These are phyloP conservation scores for Hypselothyrea guttata DNA, from an alignment of 2,888 invertebrate species.

Conservation along the genomic window DNA sequence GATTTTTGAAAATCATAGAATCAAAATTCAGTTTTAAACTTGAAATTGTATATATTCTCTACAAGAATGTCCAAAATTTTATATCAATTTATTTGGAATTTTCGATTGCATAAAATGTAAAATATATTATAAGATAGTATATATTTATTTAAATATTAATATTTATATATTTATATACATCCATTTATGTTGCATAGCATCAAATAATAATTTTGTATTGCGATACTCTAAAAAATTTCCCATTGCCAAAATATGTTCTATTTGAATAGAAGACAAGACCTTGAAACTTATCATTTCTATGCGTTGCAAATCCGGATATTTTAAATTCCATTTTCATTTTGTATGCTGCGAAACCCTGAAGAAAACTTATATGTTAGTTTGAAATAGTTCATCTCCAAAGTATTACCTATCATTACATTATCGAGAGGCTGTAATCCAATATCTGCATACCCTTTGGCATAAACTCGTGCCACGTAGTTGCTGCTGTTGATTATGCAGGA, in stretches of 20 bases:
- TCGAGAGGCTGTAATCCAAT: constrained; percentile 21
- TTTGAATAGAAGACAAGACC: constrained; percentile 30
- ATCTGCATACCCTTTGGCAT: constrained; percentile 11
- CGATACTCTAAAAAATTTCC: constrained; percentile 24
- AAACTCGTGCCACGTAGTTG: constrained; percentile 18
- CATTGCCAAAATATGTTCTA: no score
- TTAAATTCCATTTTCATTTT: constrained; percentile 5
- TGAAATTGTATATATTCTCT: no score
- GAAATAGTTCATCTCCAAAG: constrained; percentile 13
- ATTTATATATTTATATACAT: background rate
- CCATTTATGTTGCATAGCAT: no score
- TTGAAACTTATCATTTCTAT: constrained; percentile 25
- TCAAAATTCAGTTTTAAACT: no score
- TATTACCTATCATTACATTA: constrained; percentile 7
- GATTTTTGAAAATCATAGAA: no score
- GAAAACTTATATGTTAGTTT: constrained; percentile 14
- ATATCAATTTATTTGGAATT: no score
- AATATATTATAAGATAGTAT: no score
- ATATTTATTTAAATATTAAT: no score
- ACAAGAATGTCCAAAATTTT: no score
- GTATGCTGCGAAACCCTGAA: constrained; percentile 33
- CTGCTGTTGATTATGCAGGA: constrained; percentile 14
- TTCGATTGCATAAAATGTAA: no score
- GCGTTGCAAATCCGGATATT: constrained; percentile 19
- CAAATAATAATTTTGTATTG: no score